Conservation (phyloP, 53 echinoderm and acorn worm species). For the Temnopleurus reevesii region DNA sequence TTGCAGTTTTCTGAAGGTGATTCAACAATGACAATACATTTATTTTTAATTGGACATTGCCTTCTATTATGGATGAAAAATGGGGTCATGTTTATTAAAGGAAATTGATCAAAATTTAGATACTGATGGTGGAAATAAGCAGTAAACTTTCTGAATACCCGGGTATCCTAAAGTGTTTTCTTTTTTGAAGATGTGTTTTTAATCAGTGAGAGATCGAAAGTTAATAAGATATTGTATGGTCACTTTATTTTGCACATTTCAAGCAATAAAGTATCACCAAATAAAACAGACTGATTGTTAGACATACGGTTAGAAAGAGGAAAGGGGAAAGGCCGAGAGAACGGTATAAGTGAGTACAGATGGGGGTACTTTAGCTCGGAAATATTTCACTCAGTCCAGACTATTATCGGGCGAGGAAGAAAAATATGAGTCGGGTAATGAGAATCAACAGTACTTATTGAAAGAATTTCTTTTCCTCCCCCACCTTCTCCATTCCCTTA, state of each 20-base stretch:
- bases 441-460: constrained; percentile 45
- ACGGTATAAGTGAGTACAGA: constrained; percentile 24
- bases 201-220: background rate
- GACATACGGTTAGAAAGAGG: background rate
- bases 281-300: background rate
- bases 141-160: no score
- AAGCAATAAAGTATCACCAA: constrained; percentile 27
- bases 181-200: no score
- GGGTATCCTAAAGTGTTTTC: no score
- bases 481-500: background rate
- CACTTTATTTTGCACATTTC: background rate
- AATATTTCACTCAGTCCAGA: constrained; percentile 44
- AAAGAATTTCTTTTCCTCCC: constrained; percentile 20
- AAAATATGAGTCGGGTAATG: constrained; percentile 49
- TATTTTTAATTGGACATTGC: no score
- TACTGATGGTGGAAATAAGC: no score
- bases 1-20: no score
- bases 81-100: no score
- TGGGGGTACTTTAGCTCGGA: constrained; percentile 21
- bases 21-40: no score
- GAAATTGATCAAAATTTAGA: no score
- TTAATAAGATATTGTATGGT: background rate
- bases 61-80: no score
- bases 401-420: constrained; percentile 43
- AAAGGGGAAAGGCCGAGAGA: background rate